Evolutionary conservation across 2,797 vertebrate species (phyloP).

Genomic region (Crypturellus tataupa): DNA sequence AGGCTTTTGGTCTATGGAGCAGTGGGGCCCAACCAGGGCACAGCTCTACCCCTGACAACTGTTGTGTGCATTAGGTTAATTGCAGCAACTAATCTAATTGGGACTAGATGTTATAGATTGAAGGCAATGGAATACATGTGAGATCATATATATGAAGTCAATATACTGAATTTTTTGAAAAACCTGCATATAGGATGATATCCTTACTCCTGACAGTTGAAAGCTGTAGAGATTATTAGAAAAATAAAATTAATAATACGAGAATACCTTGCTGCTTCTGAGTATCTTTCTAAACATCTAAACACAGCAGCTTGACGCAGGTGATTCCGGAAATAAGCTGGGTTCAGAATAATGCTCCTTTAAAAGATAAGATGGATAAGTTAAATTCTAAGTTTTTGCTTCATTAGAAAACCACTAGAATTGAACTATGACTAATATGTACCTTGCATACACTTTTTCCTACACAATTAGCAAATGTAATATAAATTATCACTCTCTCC

Average conservation of each 20-base stretch:
- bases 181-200: background rate
- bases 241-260: slow-evolving; percentile 7
- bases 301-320: slow-evolving; percentile 82
- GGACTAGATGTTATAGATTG: background rate
- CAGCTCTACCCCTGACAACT: background rate
- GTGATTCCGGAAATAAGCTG: slow-evolving; percentile 84
- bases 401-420: slow-evolving; percentile 27
- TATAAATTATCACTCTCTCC: slow-evolving; percentile 2
- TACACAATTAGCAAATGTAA: background rate
- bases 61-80: background rate
- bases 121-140: background rate
- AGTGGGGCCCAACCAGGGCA: background rate
- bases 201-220: slow-evolving; percentile 10
- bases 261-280: slow-evolving; percentile 84
- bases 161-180: background rate
- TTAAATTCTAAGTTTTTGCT: background rate
- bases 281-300: slow-evolving; percentile 81
- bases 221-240: background rate
- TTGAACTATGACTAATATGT: slow-evolving; percentile 2
- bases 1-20: slow-evolving; percentile 11
- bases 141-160: background rate
- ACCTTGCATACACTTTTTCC: background rate
- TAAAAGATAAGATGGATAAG: slow-evolving; percentile 35
- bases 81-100: background rate
- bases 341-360: slow-evolving; percentile 83